Conservation (phyloP, 2,113 vertebrate species). For the Tichodroma muraria region DNA sequence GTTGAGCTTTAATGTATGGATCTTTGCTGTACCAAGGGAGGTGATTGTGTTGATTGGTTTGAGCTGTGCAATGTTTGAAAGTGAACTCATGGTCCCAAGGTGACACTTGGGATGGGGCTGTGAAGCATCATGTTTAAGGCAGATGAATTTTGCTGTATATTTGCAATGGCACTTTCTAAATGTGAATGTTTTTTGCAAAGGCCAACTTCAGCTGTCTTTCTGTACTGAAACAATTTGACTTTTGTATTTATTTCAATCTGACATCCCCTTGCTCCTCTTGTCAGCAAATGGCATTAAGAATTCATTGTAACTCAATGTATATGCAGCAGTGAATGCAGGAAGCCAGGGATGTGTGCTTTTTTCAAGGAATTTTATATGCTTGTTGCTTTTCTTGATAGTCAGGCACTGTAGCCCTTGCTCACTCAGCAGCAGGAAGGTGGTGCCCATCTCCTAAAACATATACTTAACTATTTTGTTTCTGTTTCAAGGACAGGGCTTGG, state of each 20-base stretch:
- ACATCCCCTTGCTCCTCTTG: not conserved
- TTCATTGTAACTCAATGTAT: fast-evolving
- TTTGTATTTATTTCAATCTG: conserved; percentile 65
- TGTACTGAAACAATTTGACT: not conserved
- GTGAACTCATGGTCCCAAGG: not conserved
- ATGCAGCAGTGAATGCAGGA: not conserved
- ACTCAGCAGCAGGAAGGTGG: not conserved
- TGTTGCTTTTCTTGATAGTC: not conserved
- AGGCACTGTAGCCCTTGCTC: not conserved
- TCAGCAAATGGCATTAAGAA: not conserved
- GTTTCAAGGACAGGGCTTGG: not conserved
- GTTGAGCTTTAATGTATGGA: not conserved
- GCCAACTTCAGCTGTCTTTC: not conserved
- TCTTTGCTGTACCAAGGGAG: not conserved
- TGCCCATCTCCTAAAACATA: not conserved
- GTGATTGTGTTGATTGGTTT: not conserved
- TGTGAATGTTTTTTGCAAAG: conserved; percentile 54
- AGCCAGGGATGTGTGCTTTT: not conserved
- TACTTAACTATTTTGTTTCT: not conserved
- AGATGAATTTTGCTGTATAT: conserved; percentile 61
- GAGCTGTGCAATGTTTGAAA: conserved; percentile 49
- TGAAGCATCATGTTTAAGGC: conserved; percentile 23
- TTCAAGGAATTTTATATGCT: not conserved
- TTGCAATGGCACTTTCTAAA: conserved; percentile 72
- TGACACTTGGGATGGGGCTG: conserved; percentile 43